Base-by-base conservation (phyloP, 2,113 vertebrate species). In the Pachypanchax playfairii region DNA sequence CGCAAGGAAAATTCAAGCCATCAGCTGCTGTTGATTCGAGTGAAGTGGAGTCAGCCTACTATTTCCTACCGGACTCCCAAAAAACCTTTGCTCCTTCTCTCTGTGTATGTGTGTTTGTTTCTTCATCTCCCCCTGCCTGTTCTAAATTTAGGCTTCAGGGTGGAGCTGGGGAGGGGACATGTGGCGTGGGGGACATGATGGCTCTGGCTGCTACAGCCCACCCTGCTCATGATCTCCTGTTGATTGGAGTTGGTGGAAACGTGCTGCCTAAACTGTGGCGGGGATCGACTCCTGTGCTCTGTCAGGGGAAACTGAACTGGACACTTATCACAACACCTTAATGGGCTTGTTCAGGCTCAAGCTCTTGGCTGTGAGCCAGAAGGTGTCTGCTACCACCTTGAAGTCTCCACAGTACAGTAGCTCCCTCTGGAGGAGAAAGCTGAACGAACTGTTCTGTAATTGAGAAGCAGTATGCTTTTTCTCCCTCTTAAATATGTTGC, bases 251-350 rank as follows among this genome's bases (percentile, higher is more conserved):
- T 7, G 57, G 82, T 87, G 82, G 85, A 89, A 90, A 85, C 49
- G 69, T 82, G 80, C 80, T 80, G 74, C 75, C 82, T 80, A 87
- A 88, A 84, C 83, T 89, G 85, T 9, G 79, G 85, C 75, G 53
- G 65, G 76, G 84, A 87, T 66, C 31, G 77, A 64, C 83, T 88
- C 70, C 87, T 89, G 87, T 58, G 60, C 41, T 64, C 75, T 66
- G 75, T 90, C 87, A 90, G 60, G 67, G 73, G 80, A 87, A 90
- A 89, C 83, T 74, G 65, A 50, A 77, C 85, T 69, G 84, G 87
- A 87, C 86, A 83, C 79, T 80, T 87, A 89, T 90, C 89, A 90
- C 87, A 90, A 88, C 87, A 89, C 85, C 82, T 84, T 87, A 89
- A 88, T 89, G 75, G 80, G 80, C 84, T 88, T 68, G 83, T 84